phyloP scores from a whole-genome alignment of 2,113 vertebrate genomes.

The Xyliphius kryptos region DNA sequence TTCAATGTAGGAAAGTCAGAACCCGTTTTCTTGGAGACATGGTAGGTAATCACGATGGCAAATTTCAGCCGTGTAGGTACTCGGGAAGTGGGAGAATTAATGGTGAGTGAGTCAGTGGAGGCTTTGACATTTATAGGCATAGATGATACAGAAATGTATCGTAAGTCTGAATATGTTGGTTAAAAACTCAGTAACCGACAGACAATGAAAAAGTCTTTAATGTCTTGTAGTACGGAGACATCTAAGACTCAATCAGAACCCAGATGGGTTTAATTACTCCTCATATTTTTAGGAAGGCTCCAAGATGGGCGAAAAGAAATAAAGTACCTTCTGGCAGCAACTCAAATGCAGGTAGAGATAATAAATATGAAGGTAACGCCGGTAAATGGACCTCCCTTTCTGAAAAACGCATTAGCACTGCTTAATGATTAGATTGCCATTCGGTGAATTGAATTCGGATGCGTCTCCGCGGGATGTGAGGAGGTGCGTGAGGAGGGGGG shows the following conservation, averaged over 20 bases:
- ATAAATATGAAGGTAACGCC: slow-evolving; percentile 30
- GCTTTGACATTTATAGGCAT: no score
- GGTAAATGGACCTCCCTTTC: slow-evolving; percentile 14
- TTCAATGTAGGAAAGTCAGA: no score
- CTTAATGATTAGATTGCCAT: slow-evolving; percentile 11
- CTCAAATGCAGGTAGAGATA: slow-evolving; percentile 31
- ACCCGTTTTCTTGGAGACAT: no score
- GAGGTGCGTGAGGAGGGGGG: background rate
- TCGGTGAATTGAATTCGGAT: slow-evolving; percentile 34
- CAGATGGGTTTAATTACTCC: slow-evolving; percentile 37
- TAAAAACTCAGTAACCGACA: no score
- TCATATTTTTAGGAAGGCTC: slow-evolving; percentile 19
- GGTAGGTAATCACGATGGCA: no score
- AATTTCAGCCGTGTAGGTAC: no score
- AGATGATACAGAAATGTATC: no score
- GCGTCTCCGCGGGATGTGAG: background rate
- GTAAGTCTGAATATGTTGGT: no score
- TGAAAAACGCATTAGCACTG: background rate
- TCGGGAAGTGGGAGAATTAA: no score
- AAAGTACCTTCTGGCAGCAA: slow-evolving; percentile 26
- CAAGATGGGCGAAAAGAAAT: background rate
- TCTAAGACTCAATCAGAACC: slow-evolving; percentile 23
- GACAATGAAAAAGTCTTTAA: no score
- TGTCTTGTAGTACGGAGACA: background rate
- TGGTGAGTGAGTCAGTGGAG: no score